Evolutionary conservation across 1,140 invertebrate species (phyloP), one percentile per base, ranked within the genome.

Genomic region (Brachionus paranguensis): DNA sequence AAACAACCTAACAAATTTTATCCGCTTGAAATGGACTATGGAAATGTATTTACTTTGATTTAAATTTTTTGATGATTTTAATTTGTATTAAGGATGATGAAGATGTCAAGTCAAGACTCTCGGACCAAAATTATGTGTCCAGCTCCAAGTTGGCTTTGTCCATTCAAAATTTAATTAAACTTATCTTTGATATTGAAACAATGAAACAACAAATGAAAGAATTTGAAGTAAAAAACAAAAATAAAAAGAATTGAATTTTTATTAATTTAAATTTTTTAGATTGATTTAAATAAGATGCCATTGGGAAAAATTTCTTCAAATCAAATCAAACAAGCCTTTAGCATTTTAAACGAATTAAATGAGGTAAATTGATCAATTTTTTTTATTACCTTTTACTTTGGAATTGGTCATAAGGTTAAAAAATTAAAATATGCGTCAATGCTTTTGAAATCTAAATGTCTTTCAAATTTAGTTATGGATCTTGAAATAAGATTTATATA

Each of bases 271-370:
- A 12, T 29, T 29, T 11, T 27, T 65, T 12, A 72, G 68, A 72
- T 72, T 72, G 96, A 99, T 90, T 92, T 95, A 85, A 95, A 96
- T 74, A 98, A 98, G 90, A 97, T 99, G 96, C 97, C 97, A 0
- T 90, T 99, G 1, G 97, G 96, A 64, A 99, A 99, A 91, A 88
- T 99, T 0, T 98, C 96, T 11, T 93, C 94, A 86, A 93, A 93
- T 84, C 96, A 99, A 90, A 93, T 99, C 47, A 92, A 94, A 86
- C 91, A 92, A 68, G 96, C 96, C 0, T 99, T 94, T 87, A 89
- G 88, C 47, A 93, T 97, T 20, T 88, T 99, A 1, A 93, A 91
- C 1, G 93, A 97, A 86, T 88, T 97, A 17, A 92, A 94, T 86
- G 88, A 92, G 41, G 87, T 93, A 10, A 89, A 94, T 55, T 50